These are phyloP conservation scores for Rhizomys pruinosus DNA, from an alignment of 2,113 vertebrate genomes.

Conservation along the genomic window DNA sequence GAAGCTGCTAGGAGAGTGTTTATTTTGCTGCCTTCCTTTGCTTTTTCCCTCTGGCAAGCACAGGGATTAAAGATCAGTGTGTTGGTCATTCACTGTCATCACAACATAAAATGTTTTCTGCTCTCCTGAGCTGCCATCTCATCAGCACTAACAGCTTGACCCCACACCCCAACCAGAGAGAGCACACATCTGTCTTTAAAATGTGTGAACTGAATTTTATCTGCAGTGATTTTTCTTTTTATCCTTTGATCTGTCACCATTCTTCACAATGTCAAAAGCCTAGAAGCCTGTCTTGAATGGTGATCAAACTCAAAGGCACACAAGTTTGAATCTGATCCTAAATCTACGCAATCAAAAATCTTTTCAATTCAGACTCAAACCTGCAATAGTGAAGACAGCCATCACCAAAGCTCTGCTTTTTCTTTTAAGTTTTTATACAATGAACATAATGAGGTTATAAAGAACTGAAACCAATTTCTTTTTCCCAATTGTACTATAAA, in stretches of 20 bases:
- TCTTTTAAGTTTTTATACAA: conserved; percentile 4
- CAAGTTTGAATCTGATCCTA: conserved; percentile 37
- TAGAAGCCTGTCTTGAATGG: conserved; percentile 57
- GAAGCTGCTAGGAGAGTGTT: conserved; percentile 21
- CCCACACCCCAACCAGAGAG: neutral
- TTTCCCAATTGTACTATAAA: neutral
- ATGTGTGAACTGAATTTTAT: conserved; percentile 64
- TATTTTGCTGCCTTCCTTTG: conserved; percentile 44
- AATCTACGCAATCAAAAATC: conserved; percentile 59
- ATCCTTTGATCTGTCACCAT: conserved; percentile 73
- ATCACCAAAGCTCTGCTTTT: neutral
- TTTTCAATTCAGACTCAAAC: conserved; percentile 34
- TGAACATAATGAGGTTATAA: conserved; percentile 35
- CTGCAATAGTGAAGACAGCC: neutral
- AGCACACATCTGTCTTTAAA: conserved; percentile 60
- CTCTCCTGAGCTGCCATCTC: conserved; percentile 58
- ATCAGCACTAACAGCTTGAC: conserved; percentile 73
- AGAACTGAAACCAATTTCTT: conserved; percentile 54
- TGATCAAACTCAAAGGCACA: conserved; percentile 67
- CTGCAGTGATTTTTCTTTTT: conserved; percentile 68
- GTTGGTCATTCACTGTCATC: conserved; percentile 63
- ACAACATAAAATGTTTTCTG: conserved; percentile 71
- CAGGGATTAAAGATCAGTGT: conserved; percentile 64
- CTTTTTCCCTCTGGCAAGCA: conserved; percentile 62
- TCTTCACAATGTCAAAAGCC: conserved; percentile 69